Evolutionary conservation across 2,888 invertebrate genomes (phyloP), one percentile per base, ranked within the genome.

Genomic region (Baronia brevicornis): DNA sequence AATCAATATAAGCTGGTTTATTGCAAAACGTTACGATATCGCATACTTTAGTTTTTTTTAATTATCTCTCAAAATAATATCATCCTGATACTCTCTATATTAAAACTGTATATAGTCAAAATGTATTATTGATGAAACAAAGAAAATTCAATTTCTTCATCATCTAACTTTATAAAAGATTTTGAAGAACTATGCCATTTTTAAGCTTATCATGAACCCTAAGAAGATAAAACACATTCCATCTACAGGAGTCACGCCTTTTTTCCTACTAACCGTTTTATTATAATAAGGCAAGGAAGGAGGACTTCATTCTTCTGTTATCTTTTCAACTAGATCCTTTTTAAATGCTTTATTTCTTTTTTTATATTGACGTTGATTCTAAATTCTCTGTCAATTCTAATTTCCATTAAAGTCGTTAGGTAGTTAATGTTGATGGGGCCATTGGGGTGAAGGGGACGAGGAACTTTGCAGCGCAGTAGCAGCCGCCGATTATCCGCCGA

Each of bases 401-500:
- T 67, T 67, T 64, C 59, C 56, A 63, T 61, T 66, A 66, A 24
- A 36, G 31, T 57, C 55, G 47, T 66, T 63, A 69, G 69, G 71
- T 70, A 71, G 64, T 68, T 70, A 70, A 69, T 65, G 66, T 65
- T 56, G 59, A 60, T 58, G 51, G 57, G 37, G 42, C 38, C 28
- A 31, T 41, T 41, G 44, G 39, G 38, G 40, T 32, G 39, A 41
- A 44, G 42, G 41, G 38, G 29, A 44, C 42, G 43, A 38, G 42
- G 40, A 50, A 41, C 46, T 44, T 48, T 48, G 64, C 60, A 60
- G 61, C 54, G 65, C 73, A 51, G 78, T 75, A 77, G 80, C 72
- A 52, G 69, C 74, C 66, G 68, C 66, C 72, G 78, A 79, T 79
- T 78, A 78, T 75, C 69, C 65, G 65, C 59, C 69, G 80, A 78